phyloP scores from a whole-genome alignment of 92 coral and sea anemone species.

The Phenganax stokvisi region DNA sequence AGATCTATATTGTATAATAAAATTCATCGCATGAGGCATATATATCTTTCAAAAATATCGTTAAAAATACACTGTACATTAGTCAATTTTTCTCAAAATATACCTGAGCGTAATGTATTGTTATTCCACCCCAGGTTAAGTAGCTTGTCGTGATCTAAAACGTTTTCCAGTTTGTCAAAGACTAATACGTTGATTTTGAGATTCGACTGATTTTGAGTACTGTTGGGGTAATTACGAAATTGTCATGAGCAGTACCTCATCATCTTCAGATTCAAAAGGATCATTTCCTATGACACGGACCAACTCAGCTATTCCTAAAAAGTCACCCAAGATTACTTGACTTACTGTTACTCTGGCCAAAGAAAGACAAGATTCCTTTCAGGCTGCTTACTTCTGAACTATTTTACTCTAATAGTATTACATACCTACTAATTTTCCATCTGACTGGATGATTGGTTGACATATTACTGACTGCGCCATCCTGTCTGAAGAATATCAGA shows the following conservation, averaged over 20 bases:
- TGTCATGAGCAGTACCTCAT: slow-evolving; percentile 56
- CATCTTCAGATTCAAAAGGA: slow-evolving; percentile 92
- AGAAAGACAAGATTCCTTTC: background rate
- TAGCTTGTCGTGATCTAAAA: slow-evolving; percentile 81
- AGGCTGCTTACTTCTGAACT: background rate
- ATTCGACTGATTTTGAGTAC: background rate
- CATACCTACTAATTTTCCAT: slow-evolving; percentile 84
- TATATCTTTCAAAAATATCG: background rate
- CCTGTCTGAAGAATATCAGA: slow-evolving; percentile 55
- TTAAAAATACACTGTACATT: background rate
- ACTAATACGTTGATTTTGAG: background rate
- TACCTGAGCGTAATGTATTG: slow-evolving; percentile 97
- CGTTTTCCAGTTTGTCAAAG: background rate
- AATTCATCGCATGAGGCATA: background rate
- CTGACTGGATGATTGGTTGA: slow-evolving; percentile 91
- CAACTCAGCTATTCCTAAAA: slow-evolving; percentile 74
- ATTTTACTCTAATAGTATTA: background rate
- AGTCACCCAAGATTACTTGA: background rate
- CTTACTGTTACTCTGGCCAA: background rate
- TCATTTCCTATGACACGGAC: slow-evolving; percentile 77
- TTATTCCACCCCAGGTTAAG: slow-evolving; percentile 96
- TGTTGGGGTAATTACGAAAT: background rate
- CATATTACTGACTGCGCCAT: slow-evolving; percentile 94
- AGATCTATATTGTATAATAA: slow-evolving; percentile 50
- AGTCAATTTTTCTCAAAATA: background rate